These are phyloP conservation scores for Agonum fuliginosum DNA, from an alignment of 2,888 invertebrate species.

Conservation along the genomic window DNA sequence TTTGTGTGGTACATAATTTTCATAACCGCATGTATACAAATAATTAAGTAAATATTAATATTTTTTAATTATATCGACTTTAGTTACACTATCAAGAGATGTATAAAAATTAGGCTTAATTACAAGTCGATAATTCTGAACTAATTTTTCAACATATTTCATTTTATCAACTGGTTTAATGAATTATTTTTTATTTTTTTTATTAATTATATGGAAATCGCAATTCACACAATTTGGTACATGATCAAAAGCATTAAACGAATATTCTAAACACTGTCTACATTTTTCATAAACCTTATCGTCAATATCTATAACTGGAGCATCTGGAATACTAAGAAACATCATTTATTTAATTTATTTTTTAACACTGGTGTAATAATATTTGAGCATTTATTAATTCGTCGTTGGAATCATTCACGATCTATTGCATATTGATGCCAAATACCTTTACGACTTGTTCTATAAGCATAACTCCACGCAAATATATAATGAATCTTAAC, in stretches of 20 bases:
- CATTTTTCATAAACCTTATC: constrained; percentile 11
- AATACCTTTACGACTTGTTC: constrained; percentile 30
- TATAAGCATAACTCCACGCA: constrained; percentile 28
- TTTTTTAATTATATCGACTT: constrained; percentile 22
- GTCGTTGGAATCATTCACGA: constrained; percentile 28
- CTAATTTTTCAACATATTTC: constrained; percentile 38
- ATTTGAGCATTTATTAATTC: constrained; percentile 15
- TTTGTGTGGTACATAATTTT: constrained; percentile 17
- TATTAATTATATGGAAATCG: constrained; percentile 21
- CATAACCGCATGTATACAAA: constrained; percentile 19
- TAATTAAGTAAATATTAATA: constrained; percentile 24
- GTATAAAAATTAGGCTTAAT: constrained; percentile 16
- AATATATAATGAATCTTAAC: constrained; percentile 28
- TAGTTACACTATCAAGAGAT: constrained; percentile 23
- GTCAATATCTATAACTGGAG: constrained; percentile 7
- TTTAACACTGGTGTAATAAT: constrained; percentile 17
- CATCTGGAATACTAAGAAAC: constrained; percentile 15
- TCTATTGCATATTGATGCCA: constrained; percentile 22
- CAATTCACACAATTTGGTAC: constrained; percentile 29
- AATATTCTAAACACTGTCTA: constrained; percentile 32
- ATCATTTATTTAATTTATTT: constrained; percentile 14
- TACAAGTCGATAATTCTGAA: constrained; percentile 9
- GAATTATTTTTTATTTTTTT: not conserved
- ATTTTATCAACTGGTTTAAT: constrained; percentile 26
- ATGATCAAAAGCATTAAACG: not conserved